These are phyloP conservation scores for Aphelenchoides bicaudatus DNA, from an alignment of 2,888 invertebrate species.

Conservation along the genomic window DNA sequence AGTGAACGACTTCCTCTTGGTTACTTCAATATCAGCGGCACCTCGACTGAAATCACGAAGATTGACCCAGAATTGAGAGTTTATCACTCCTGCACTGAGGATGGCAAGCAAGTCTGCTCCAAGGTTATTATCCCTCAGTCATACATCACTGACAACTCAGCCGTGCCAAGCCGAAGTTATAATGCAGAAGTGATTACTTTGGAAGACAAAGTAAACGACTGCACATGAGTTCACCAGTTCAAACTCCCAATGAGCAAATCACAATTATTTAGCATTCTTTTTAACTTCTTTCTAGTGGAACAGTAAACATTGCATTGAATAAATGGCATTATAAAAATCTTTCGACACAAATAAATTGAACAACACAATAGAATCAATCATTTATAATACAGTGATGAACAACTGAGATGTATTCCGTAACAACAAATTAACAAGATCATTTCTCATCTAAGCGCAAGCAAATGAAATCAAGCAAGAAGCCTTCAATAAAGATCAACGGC, in stretches of 20 bases:
- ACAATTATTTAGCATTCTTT: no score
- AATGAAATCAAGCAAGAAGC: conserved; percentile 76
- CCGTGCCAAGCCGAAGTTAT: not conserved
- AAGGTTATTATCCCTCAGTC: conserved; percentile 3
- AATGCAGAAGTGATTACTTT: conserved; percentile 6
- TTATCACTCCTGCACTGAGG: not conserved
- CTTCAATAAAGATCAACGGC: conserved; percentile 25
- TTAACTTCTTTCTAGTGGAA: no score
- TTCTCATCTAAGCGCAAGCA: not conserved
- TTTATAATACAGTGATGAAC: no score
- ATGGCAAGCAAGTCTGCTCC: not conserved
- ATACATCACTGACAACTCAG: conserved; percentile 3
- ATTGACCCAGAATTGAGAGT: conserved; percentile 5
- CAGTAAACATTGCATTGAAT: no score
- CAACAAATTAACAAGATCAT: no score
- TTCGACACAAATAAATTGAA: no score
- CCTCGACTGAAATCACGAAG: not conserved
- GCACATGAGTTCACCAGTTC: not conserved
- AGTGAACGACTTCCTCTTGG: not conserved
- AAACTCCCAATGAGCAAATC: not conserved
- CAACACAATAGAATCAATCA: no score
- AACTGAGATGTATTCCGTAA: no score
- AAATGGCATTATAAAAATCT: no score
- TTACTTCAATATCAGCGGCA: conserved; percentile 11
- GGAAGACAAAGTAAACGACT: conserved; percentile 11